Evolutionary conservation across 2,113 vertebrate species (phyloP), one percentile per base, ranked within the genome.

Genomic region (Macquaria ambigua): DNA sequence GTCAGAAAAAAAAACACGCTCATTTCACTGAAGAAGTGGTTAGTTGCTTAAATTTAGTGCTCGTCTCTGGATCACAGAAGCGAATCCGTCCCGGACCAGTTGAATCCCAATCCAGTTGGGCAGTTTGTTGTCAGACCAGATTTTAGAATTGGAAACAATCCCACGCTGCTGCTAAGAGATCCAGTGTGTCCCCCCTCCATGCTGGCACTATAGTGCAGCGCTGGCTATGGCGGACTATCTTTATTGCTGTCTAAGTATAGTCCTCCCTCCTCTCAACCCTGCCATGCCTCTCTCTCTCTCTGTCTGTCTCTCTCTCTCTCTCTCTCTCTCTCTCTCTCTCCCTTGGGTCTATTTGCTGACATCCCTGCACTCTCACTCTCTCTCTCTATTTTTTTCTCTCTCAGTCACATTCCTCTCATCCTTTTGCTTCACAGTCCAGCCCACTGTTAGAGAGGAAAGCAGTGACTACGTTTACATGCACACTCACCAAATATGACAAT

Each of bases 331-430:
- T 56, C 74, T 56, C 73, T 58, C 70, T 73, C 59, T 81, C 82
- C 76, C 91, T 81, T 73, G 68, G 85, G 78, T 92, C 77, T 91
- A 76, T 91, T 85, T 86, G 74, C 78, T 93, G 82, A 91, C 92
- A 90, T 92, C 81, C 77, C 50, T 31, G 34, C 82, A 50, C 61
- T 53, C 71, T 79, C 83, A 79, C 79, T 78, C 74, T 81, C 34
- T 34, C 34, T 78, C 28, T 31, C 28, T 31, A 31, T 31, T 31
- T 31, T 31, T 76, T 80, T 84, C 62, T 89, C 81, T 87, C 84
- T 64, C 64, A 73, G 37, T 82, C 87, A 88, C 82, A 80, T 85
- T 83, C 85, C 84, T 84, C 84, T 77, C 85, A 87, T 92, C 85
- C 64, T 77, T 85, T 72, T 59, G 71, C 79, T 77, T 3, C 77